Base-by-base conservation (phyloP, 2,797 vertebrate genomes). In the Sus cebifrons region DNA sequence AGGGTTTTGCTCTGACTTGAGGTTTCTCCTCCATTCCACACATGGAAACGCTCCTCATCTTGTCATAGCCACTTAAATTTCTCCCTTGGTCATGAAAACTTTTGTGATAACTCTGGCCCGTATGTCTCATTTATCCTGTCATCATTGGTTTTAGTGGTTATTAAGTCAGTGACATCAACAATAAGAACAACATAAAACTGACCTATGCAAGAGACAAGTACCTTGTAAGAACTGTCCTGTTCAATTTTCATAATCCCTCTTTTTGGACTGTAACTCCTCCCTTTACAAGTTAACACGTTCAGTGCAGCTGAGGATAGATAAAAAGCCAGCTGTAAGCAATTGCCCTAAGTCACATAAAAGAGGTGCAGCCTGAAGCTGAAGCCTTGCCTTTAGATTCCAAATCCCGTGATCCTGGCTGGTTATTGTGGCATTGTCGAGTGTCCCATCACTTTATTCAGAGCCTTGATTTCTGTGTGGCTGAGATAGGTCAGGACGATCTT, bases 261-360 rank as follows among this genome's bases (percentile, higher is more conserved):
- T 88, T 97, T 32, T 40, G 32, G 74, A 77, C 4, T n/a, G 18
- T 49, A 67, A 8, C 3, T 65, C 77, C 54, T 71, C 29, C 21
- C 70, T 95, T 89, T 56, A 64, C 1, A 94, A 67, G 89, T 62
- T 86, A 86, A 79, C 58, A 83, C 86, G 64, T 81, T n/a, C 1
- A 58, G 82, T 32, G 27, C 3, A 77, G n/a, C 3, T 65, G 77
- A 75, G 86, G 29, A 70, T 54, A 29, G 86, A 44, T 86, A 79
- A 92, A 70, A 79, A 20, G n/a, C 36, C 64, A 90, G 23, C 17
- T 17, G 13, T 29, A 68, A 21, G 7, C 5, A 29, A 52, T 14
- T 29, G 3, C 44, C 79, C 11, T 60, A 75, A 77, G 16, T 68
- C 20, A 11, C 17, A 62, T 0, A 32, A 64, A 71, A 82, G 23